Conservation (phyloP, 1,140 invertebrate genomes). For the Drosophila lacertosa region DNA sequence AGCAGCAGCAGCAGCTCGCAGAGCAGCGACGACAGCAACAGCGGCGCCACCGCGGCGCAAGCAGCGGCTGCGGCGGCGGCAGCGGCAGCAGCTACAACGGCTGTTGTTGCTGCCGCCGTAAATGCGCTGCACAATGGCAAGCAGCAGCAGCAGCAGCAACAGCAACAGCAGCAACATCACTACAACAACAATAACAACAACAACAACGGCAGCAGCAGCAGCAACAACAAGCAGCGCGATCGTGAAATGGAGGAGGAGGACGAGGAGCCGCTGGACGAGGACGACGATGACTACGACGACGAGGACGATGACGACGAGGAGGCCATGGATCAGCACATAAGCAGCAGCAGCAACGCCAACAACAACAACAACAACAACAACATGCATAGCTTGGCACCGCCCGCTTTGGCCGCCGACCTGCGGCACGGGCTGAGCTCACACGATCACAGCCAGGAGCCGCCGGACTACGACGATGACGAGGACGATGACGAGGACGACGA, state of each 20-base stretch:
- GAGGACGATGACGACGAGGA: conserved; percentile 66
- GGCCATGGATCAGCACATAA: conserved; percentile 36
- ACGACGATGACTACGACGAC: conserved; percentile 52
- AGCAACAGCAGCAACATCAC: conserved; percentile 28
- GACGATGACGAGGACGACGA: conserved; percentile 37
- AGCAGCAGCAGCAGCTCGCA: conserved; percentile 43
- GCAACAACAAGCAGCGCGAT: conserved; percentile 23
- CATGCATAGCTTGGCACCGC: conserved; percentile 13
- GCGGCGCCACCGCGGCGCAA: conserved; percentile 32
- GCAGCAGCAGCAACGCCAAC: conserved; percentile 36
- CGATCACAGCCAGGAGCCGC: conserved; percentile 30
- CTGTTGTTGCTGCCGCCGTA: conserved; percentile 66
- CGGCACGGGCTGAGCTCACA: conserved; percentile 40
- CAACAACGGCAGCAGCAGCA: conserved; percentile 25
- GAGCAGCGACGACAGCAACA: conserved; percentile 52
- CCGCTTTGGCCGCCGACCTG: conserved; percentile 46
- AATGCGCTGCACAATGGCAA: conserved; percentile 69
- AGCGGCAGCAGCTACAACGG: conserved; percentile 57
- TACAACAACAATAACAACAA: conserved; percentile 32
- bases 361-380: conserved; percentile 35
- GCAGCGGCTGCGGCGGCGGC: conserved; percentile 39
- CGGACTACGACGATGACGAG: conserved; percentile 51
- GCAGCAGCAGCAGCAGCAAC: conserved; percentile 27
- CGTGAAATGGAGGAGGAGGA: conserved; percentile 23
- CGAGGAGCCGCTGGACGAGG: conserved; percentile 33